Evolutionary conservation across 2,113 vertebrate species (phyloP).

Genomic region (Panthera tigris): DNA sequence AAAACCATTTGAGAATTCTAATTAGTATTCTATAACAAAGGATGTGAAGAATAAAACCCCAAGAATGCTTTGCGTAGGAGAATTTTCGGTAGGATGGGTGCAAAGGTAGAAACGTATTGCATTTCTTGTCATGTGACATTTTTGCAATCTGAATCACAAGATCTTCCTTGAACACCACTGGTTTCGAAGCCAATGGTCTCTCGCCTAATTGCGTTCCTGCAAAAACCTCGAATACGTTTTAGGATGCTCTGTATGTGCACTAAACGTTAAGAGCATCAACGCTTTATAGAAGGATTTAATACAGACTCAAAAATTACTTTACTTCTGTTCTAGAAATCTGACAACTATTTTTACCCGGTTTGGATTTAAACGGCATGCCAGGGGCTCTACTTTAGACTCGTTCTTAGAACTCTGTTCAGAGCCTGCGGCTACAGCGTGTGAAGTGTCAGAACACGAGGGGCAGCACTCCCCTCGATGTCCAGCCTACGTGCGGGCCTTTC

Average conservation of each 20-base stretch:
- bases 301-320: background rate
- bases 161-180: background rate
- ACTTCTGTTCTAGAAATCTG: background rate
- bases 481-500: rapidly evolving
- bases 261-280: background rate
- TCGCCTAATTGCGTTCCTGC: background rate
- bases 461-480: rapidly evolving
- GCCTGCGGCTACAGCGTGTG: background rate
- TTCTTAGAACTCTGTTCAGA: background rate
- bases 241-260: background rate
- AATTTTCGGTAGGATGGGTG: background rate
- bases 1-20: constrained; percentile 19
- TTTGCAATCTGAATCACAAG: background rate
- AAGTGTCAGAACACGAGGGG: background rate
- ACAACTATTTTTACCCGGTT: background rate
- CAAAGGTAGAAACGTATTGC: background rate
- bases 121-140: background rate
- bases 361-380: background rate
- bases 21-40: background rate
- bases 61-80: background rate
- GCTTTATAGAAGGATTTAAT: background rate
- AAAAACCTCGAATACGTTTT: background rate
- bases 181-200: background rate
- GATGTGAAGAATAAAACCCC: background rate
- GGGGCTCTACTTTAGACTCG: background rate